These are phyloP conservation scores for Sarcophaga peregrina DNA, from an alignment of 1,140 invertebrate species.

Conservation along the genomic window DNA sequence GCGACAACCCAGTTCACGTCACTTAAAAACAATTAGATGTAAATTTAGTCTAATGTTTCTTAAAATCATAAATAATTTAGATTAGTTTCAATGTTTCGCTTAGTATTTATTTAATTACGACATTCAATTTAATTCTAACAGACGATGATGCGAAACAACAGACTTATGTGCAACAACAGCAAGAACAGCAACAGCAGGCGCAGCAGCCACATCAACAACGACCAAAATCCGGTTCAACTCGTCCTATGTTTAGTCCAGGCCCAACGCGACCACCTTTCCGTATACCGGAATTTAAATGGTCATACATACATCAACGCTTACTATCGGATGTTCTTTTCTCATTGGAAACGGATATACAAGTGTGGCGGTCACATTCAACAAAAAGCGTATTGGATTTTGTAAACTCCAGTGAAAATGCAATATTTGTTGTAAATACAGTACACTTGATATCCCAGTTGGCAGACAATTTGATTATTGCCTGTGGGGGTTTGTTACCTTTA, in stretches of 20 bases:
- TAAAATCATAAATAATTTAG: too few relatives aligned
- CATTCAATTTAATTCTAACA: not conserved
- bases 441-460: conserved; percentile 98
- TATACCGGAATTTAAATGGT: conserved; percentile 99
- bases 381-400: conserved; percentile 98
- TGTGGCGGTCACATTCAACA: conserved; percentile 89
- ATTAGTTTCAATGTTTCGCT: too few relatives aligned
- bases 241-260: conserved; percentile 94
- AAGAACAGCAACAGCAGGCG: conserved; percentile 41
- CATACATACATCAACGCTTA: conserved; percentile 96
- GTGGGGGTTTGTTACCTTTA: conserved; percentile 95
- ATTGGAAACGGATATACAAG: conserved; percentile 97
- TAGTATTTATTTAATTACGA: not conserved
- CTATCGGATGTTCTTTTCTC: conserved; percentile 97
- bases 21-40: conserved; percentile 22
- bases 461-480: conserved; percentile 99
- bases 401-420: conserved; percentile 96
- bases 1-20: not conserved
- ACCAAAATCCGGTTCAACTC: conserved; percentile 71
- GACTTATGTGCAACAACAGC: conserved; percentile 42
- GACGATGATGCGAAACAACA: conserved; percentile 20
- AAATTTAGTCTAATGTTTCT: not conserved
- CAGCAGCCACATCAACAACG: conserved; percentile 64
- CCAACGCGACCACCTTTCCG: conserved; percentile 96
- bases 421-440: conserved; percentile 99